Percentiles rank a stretch among this genome's conserved stretches.
Evolutionary conservation across 35 echinoderm and acorn worm genomes (phyloP).

Genomic region (Acanthaster planci): DNA sequence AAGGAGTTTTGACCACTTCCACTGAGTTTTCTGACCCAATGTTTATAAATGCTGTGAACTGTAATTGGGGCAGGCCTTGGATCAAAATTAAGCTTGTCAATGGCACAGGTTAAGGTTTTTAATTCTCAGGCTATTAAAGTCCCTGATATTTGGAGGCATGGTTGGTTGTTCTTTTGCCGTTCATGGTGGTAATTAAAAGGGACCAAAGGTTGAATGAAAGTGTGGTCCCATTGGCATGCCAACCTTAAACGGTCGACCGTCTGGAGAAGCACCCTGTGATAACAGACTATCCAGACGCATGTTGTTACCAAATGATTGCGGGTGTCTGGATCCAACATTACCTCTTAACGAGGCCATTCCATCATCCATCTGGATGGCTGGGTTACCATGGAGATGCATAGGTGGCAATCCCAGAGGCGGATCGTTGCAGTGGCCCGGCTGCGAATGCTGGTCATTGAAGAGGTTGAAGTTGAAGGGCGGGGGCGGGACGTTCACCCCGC

Average conservation of each 20-base stretch:
- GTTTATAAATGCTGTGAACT: too few relatives aligned
- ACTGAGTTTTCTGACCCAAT: too few relatives aligned
- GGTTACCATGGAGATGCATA: conserved; percentile 52
- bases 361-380: conserved; percentile 47
- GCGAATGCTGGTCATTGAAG: conserved; percentile 46
- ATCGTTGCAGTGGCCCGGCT: conserved; percentile 26
- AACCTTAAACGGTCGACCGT: conserved; percentile 41
- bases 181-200: too few relatives aligned
- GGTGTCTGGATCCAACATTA: conserved; percentile 31
- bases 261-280: conserved; percentile 11
- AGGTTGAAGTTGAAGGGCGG: conserved; percentile 57
- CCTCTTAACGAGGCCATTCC: conserved; percentile 34
- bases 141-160: too few relatives aligned
- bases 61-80: too few relatives aligned
- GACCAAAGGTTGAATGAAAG: conserved; percentile 12
- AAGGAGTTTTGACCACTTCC: too few relatives aligned
- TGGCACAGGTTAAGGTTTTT: too few relatives aligned
- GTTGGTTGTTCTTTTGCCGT: too few relatives aligned
- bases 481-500: background rate
- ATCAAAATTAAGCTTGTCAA: too few relatives aligned
- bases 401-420: conserved; percentile 23
- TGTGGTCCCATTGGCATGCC: conserved; percentile 36
- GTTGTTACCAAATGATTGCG: conserved; percentile 41
- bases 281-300: conserved; percentile 33
- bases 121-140: too few relatives aligned